These are phyloP conservation scores for Phylloscopus trochiloides DNA, from an alignment of 2,113 vertebrate species.

Conservation along the genomic window DNA sequence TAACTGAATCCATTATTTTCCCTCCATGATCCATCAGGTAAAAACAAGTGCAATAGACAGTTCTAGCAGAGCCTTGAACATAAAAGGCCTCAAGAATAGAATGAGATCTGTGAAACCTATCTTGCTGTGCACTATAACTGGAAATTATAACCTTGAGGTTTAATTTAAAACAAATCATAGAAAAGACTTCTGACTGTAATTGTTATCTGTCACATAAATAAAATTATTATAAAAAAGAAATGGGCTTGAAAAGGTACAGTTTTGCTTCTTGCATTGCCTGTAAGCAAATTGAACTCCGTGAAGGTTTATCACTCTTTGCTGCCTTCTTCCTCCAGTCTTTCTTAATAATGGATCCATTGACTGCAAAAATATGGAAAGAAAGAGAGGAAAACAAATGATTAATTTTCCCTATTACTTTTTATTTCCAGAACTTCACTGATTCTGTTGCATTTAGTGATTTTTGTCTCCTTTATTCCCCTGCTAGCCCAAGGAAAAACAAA, in stretches of 20 bases:
- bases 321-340: neutral
- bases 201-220: slow-evolving; percentile 48
- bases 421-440: neutral
- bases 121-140: slow-evolving; percentile 40
- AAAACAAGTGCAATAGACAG: slow-evolving; percentile 71
- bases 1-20: slow-evolving; percentile 74
- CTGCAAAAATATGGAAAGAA: neutral
- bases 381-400: neutral
- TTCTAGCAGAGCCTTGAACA: slow-evolving; percentile 66
- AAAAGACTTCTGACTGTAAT: slow-evolving; percentile 37
- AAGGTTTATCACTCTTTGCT: neutral
- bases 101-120: slow-evolving; percentile 51
- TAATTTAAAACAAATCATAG: slow-evolving; percentile 63
- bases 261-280: neutral
- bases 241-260: neutral
- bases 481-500: neutral
- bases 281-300: neutral
- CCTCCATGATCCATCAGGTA: slow-evolving; percentile 62
- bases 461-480: neutral
- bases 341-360: neutral
- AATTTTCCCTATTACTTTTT: neutral
- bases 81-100: slow-evolving; percentile 63
- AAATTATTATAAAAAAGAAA: slow-evolving; percentile 48
- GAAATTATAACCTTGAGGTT: slow-evolving; percentile 55
- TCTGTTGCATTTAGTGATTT: neutral